phyloP scores from a whole-genome alignment of 2,797 vertebrate species.

The Characodon lateralis region DNA sequence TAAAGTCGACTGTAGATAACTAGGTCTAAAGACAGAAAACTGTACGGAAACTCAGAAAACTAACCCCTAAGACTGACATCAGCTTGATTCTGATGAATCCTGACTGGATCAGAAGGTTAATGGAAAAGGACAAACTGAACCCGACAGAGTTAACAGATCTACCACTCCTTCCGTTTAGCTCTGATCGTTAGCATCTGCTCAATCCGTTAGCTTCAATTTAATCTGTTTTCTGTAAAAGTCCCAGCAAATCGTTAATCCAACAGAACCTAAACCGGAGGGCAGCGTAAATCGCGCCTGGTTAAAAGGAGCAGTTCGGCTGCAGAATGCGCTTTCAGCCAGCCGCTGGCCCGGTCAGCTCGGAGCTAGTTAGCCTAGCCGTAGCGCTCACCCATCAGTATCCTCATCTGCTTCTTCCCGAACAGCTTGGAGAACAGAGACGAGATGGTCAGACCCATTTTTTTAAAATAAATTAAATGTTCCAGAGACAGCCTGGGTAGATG shows the following conservation, averaged over 20 bases:
- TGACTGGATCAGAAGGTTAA: background rate
- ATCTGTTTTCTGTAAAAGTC: background rate
- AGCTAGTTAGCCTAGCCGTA: slow-evolving; percentile 41
- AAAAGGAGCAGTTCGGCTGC: background rate
- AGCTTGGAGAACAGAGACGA: slow-evolving; percentile 83
- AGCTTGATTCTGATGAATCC: background rate
- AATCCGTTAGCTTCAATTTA: background rate
- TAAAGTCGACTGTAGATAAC: background rate
- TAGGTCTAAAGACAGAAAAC: background rate
- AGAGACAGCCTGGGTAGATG: background rate
- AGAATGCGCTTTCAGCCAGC: background rate
- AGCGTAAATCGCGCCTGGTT: fast-evolving
- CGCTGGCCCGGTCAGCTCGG: slow-evolving; percentile 15
- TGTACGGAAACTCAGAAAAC: background rate
- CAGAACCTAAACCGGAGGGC: fast-evolving
- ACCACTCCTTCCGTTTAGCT: slow-evolving; percentile 9
- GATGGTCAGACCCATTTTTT: slow-evolving; percentile 82
- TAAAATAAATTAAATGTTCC: background rate
- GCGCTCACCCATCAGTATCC: slow-evolving; percentile 83
- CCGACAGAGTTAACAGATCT: background rate
- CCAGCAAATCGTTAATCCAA: fast-evolving
- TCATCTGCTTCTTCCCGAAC: slow-evolving; percentile 90
- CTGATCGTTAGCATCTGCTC: background rate
- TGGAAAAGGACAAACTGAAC: background rate
- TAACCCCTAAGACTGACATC: no score